Base-by-base conservation (phyloP, 2,888 invertebrate genomes). In the Thysanoteuthis rhombus region DNA sequence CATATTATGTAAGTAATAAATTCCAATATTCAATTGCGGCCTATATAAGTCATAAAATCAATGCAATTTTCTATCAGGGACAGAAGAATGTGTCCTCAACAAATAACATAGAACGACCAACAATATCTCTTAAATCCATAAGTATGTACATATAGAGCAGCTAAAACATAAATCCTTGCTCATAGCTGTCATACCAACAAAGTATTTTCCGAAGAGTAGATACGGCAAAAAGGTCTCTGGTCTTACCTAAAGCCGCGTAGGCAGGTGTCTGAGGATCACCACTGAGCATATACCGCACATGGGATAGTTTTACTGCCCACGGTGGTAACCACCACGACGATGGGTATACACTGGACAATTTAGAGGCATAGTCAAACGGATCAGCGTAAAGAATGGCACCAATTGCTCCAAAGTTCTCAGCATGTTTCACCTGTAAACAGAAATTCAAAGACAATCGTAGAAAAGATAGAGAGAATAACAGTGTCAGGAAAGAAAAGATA, bases 231-330 rank as follows among this genome's bases (percentile, higher is more conserved):
- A 16, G 3, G 12, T 75, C 2, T 36, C 16, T 36, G 38, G 12
- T 91, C 95, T 93, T 94, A 96, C 96, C 95, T 89, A 96, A 94
- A n/a, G 96, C 95, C 25, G 96, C 95, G 92, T 97, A 97, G 39
- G 97, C 96, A 0, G 97, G 97, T 40, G 97, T 97, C 4, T 97
- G 95, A 25, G 97, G 97, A 95, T 97, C 97, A 1, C 97, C 97
- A 42, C 96, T 95, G 36, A 95, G 94, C 39, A 95, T 95, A 93
- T 96, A 96, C 93, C 97, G 95, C 32, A 96, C 96, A 94, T 96
- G 96, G 1, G 95, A 94, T 36, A 95, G 94, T 93, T 95, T 96
- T 22, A 96, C 95, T 10, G 95, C 96, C 95, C 96, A 95, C 32
- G 95, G 95, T 1, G 95, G 96, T 16, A 96, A 94, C 96, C 96